Evolutionary conservation across 2,113 vertebrate species (phyloP), one percentile per base, ranked within the genome.

Genomic region (Gorsachius goisagi): DNA sequence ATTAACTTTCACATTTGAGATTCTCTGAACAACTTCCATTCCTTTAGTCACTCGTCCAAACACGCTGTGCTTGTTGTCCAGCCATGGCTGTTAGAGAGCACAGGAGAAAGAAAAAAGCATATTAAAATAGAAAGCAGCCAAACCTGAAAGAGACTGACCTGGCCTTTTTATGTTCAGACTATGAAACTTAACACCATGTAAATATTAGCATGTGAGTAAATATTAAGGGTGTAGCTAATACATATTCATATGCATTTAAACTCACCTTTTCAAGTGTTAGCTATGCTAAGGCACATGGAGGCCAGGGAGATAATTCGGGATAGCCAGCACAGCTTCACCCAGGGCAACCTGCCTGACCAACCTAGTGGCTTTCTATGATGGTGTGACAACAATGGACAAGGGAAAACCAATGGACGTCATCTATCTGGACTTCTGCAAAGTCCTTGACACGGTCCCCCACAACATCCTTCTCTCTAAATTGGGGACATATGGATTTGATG

Each of bases 21-120:
- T 99, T 98, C 99, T 99, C 95, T 99, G 99, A 58, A 99, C 99
- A 15, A 99, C 99, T 98, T 99, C 99, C 99, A 99, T 99, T 89
- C 99, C 99, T 98, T 99, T 99, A 2, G 98, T 98, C 68, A 99
- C 99, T 35, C 99, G 94, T 95, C 99, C 99, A 90, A 99, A 99
- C 37, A 99, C 99, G 0, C 99, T 99, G 97, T 99, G 99, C 95
- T 99, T 99, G 98, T 99, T 99, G 97, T 99, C 99, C 9, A 99
- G 98, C 99, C 99, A 99, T 0, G 99, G 99, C 99, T 99, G 96
- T 69, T 92, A 6, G 39, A 88, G 32, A 67, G 39, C 39, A 96
- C 7, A 45, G 44, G 23, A 85, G n/a, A 93, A 75, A 95, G n/a
- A 77, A 74, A 47, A 82, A 83, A 35, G 8, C 21, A 5, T 27